phyloP scores from a whole-genome alignment of 1,140 invertebrate species.

The Drosophila ogumai region DNA sequence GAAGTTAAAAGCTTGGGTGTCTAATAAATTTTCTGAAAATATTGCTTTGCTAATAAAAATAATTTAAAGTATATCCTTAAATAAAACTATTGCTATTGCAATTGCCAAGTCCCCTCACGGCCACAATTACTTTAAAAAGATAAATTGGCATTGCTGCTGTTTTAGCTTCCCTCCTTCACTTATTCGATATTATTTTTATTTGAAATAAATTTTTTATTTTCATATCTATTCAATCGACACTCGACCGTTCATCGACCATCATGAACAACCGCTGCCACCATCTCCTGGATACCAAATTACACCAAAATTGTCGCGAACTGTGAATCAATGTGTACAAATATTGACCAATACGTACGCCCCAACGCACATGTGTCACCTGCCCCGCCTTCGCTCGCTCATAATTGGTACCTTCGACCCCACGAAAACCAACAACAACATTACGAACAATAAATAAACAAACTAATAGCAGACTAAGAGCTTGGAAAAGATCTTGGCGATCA shows the following conservation, averaged over 20 bases:
- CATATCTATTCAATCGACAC: constrained; percentile 38
- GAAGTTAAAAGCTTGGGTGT: too few relatives aligned
- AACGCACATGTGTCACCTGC: constrained; percentile 72
- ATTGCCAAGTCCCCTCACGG: neutral
- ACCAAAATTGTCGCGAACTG: constrained; percentile 51
- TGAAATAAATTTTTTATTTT: constrained; percentile 38
- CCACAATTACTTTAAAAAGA: neutral
- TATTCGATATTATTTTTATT: constrained; percentile 26
- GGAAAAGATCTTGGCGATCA: constrained; percentile 89
- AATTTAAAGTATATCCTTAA: neutral
- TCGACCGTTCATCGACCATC: constrained; percentile 39
- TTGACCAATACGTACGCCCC: constrained; percentile 53
- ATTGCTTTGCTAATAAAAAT: too few relatives aligned
- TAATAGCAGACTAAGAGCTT: constrained; percentile 86
- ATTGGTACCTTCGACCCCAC: constrained; percentile 29
- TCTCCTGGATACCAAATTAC: constrained; percentile 52
- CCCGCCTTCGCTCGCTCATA: constrained; percentile 47
- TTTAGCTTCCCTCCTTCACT: constrained; percentile 8
- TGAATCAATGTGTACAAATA: constrained; percentile 54
- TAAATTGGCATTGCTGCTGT: constrained; percentile 22
- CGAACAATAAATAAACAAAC: constrained; percentile 41
- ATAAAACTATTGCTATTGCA: neutral
- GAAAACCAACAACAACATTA: constrained; percentile 60
- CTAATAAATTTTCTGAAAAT: too few relatives aligned
- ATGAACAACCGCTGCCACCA: constrained; percentile 44